Conservation (phyloP, 1,140 invertebrate species). For the Aphaenogaster rudis region DNA sequence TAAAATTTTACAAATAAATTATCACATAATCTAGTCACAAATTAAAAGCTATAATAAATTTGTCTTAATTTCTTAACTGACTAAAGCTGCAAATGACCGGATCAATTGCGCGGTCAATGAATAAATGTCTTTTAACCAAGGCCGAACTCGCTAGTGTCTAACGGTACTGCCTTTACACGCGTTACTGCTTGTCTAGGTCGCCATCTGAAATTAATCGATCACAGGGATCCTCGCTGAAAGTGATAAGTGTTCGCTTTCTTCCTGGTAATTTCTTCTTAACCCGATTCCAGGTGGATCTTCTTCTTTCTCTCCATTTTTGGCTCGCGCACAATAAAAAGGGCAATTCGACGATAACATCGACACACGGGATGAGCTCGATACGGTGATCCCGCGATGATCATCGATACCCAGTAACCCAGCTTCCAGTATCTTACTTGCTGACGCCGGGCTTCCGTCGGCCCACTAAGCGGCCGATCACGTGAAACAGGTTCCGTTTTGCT, state of each 20-base stretch:
- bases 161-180: neutral
- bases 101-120: neutral
- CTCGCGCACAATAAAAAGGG: neutral
- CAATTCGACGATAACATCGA: neutral
- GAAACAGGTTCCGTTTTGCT: conserved; percentile 74
- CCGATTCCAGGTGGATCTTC: conserved; percentile 17
- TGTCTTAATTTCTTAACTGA: neutral
- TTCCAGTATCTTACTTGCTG: conserved; percentile 66
- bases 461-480: conserved; percentile 75
- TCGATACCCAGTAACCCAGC: conserved; percentile 68
- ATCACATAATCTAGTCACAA: neutral
- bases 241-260: conserved; percentile 64
- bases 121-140: neutral
- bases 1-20: conserved; percentile 8
- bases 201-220: neutral
- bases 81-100: neutral
- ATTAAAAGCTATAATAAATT: neutral
- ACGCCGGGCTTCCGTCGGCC: conserved; percentile 54
- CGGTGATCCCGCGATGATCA: neutral
- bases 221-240: neutral
- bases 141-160: neutral
- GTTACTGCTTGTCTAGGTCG: too few relatives aligned
- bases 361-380: neutral
- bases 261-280: neutral
- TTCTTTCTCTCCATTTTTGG: neutral